Evolutionary conservation across 2,797 vertebrate species (phyloP), one percentile per base, ranked within the genome.

Genomic region (Synanceia verrucosa): DNA sequence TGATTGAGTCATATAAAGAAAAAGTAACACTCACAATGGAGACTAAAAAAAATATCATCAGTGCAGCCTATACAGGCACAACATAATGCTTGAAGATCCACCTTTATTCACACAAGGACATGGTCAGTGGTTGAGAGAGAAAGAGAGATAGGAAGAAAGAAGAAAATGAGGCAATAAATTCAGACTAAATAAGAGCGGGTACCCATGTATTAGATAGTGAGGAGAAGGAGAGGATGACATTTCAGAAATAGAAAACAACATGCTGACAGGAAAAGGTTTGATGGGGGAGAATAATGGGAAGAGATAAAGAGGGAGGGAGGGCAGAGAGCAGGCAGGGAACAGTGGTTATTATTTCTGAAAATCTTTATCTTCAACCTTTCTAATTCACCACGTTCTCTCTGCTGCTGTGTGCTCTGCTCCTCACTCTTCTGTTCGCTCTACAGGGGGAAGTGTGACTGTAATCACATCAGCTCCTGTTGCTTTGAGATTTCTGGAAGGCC

Each of bases 181-280:
- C 48, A 65, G 58, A 64, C 39, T 55, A 58, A 47, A 28, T 41
- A 11, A 28, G 3, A 60, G 33, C 36, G 1, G 6, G 47, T 10
- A 33, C 76, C 68, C 44, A 59, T 63, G 62, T 16, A 0, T 56
- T 26, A 41, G 62, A 72, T 50, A 33, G 4, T 0, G 34, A 48
- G 9, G 39, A 53, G 46, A 31, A 13, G 29, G 59, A 48, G 37
- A 26, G 12, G 37, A 65, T n/a, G 36, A 19, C 41, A 50, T 71
- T 74, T 76, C 51, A 70, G 57, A 70, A 73, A 83, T 7, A 31
- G 67, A 69, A 61, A 79, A 70, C 61, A 56, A 47, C 51, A 48
- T n/a, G 52, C 34, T 33, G 36, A 78, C 51, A 57, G 24, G 59
- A 28, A 63, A 48, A 50, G 41, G 59, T n/a, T 41, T 10, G 51